Percentiles rank a stretch among this genome's conserved stretches.
phyloP scores from a whole-genome alignment of 2,888 invertebrate species.

The Pammene fasciana region DNA sequence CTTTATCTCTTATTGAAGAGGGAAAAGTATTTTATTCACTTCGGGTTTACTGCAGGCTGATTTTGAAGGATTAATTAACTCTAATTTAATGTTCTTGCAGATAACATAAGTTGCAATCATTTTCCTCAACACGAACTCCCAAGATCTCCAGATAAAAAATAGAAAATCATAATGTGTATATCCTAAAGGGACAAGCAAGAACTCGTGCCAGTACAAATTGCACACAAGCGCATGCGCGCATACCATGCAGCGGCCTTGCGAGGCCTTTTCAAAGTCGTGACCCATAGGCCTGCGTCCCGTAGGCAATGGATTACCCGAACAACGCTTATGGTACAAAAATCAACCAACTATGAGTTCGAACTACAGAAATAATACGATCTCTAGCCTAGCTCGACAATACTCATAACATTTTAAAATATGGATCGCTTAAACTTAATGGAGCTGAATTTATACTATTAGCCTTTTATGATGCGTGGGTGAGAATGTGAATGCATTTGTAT shows the following conservation, averaged over 20 bases:
- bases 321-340: conserved; percentile 31
- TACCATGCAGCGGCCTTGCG: conserved; percentile 61
- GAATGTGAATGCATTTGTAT: conserved; percentile 23
- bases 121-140: background rate
- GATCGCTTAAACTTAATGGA: conserved; percentile 4
- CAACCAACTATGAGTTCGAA: conserved; percentile 15
- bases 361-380: background rate
- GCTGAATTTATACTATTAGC: conserved; percentile 19
- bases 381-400: background rate
- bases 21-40: conserved; percentile 43
- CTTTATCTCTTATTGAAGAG: conserved; percentile 51
- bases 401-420: conserved; percentile 17
- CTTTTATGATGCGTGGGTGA: conserved; percentile 33
- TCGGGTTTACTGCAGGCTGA: conserved; percentile 11
- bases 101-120: background rate
- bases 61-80: conserved; percentile 14
- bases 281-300: conserved; percentile 69
- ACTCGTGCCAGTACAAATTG: conserved; percentile 40
- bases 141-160: background rate
- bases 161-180: background rate
- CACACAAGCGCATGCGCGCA: conserved; percentile 32
- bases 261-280: conserved; percentile 79
- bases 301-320: conserved; percentile 45
- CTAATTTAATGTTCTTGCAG: background rate
- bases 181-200: conserved; percentile 16